Conservation (phyloP, 2,113 vertebrate genomes). For the Notechis scutatus region DNA sequence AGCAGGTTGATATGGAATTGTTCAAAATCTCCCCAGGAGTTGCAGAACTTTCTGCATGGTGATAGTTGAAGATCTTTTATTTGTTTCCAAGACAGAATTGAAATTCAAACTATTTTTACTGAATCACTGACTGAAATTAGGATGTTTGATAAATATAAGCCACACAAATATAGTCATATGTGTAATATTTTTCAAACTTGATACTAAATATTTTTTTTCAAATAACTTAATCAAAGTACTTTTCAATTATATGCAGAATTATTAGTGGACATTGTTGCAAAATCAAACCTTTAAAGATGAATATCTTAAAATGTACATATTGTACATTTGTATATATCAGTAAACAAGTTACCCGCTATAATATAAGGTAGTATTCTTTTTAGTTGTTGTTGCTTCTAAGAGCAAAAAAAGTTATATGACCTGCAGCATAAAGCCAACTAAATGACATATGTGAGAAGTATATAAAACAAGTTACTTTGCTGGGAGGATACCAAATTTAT, state of each 20-base stretch:
- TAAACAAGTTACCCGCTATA: neutral
- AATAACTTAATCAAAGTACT: conserved; percentile 20
- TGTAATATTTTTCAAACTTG: conserved; percentile 18
- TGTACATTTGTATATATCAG: rapidly evolving
- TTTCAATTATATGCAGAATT: neutral
- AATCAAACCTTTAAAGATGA: conserved; percentile 34
- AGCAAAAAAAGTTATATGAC: conserved; percentile 32
- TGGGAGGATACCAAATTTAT: conserved; percentile 19
- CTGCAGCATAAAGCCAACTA: conserved; percentile 19
- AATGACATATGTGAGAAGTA: conserved; percentile 6
- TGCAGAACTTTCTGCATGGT: neutral
- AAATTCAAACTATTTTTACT: neutral
- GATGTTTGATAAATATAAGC: conserved; percentile 6
- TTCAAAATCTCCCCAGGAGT: neutral
- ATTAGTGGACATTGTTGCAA: conserved; percentile 6
- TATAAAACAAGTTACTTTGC: conserved; percentile 14
- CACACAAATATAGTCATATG: neutral
- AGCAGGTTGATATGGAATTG: neutral
- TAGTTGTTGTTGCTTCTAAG: neutral
- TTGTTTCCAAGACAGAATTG: neutral
- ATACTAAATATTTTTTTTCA: neutral
- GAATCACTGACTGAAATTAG: conserved; percentile 13
- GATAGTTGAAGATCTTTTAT: neutral
- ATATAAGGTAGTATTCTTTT: neutral
- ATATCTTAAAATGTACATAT: conserved; percentile 35